Percentiles rank a stretch among this genome's conserved stretches.
phyloP scores from a whole-genome alignment of 2,888 invertebrate species.

The Halictus ligatus region DNA sequence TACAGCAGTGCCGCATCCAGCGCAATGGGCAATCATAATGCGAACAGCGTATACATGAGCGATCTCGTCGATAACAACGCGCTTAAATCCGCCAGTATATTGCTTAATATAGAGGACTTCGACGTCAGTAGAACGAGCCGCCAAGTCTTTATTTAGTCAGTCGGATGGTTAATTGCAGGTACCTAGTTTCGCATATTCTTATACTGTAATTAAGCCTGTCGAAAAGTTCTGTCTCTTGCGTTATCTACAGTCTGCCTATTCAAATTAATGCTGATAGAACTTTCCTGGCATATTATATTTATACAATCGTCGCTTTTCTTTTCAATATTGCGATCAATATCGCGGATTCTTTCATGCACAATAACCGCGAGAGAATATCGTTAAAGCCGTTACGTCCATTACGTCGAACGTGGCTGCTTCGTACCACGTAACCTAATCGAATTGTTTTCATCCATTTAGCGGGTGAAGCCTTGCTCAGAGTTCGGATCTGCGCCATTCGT shows the following conservation, averaged over 20 bases:
- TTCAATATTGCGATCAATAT: background rate
- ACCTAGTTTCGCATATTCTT: too few species aligned
- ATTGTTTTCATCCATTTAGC: constrained; percentile 81
- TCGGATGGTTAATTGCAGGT: constrained; percentile 21
- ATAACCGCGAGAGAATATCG: constrained; percentile 52
- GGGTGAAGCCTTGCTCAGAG: constrained; percentile 78
- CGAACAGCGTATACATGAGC: constrained; percentile 77
- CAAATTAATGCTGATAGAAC: background rate
- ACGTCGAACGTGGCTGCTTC: constrained; percentile 32
- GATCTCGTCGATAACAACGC: constrained; percentile 77
- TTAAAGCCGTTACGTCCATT: constrained; percentile 58
- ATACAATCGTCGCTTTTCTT: constrained; percentile 12
- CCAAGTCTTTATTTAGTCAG: constrained; percentile 80
- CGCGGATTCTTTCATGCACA: background rate
- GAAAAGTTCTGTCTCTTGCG: background rate
- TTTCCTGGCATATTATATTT: background rate
- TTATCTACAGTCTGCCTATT: background rate
- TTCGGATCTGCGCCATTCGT: constrained; percentile 62
- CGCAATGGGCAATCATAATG: constrained; percentile 82
- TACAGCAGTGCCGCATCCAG: constrained; percentile 83
- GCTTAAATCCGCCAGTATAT: constrained; percentile 81
- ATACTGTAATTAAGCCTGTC: background rate
- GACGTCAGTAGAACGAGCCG: constrained; percentile 82
- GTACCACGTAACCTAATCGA: constrained; percentile 77
- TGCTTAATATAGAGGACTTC: constrained; percentile 82